Percentiles rank a stretch among this genome's conserved stretches.
phyloP scores from a whole-genome alignment of 2,113 vertebrate genomes.

The Felis chaus region DNA sequence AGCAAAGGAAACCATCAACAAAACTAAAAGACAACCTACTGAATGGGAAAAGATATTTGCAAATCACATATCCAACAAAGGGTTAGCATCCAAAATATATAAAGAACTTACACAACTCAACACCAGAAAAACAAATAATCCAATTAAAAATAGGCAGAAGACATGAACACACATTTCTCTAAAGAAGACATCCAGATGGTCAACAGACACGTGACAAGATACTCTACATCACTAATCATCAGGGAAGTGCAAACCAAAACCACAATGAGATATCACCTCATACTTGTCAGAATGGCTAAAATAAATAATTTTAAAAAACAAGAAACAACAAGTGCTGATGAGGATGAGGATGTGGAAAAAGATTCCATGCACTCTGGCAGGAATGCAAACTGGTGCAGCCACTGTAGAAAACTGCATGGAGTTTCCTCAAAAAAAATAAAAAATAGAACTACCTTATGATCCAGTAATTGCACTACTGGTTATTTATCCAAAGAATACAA shows the following conservation, averaged over 20 bases:
- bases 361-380: not conserved
- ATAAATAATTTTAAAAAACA: not conserved
- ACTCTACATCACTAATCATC: not conserved
- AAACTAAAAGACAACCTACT: not conserved
- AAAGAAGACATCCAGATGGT: not conserved
- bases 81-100: not conserved
- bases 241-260: not conserved
- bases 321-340: not conserved
- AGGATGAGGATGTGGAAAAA: not conserved
- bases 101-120: not conserved
- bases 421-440: not conserved
- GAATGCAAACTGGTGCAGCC: not conserved
- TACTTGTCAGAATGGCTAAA: not conserved
- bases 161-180: not conserved
- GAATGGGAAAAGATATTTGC: not conserved
- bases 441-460: not conserved
- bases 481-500: not conserved
- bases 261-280: not conserved
- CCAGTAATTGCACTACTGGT: not conserved
- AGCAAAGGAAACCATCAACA: not conserved
- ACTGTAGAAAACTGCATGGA: not conserved
- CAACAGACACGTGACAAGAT: not conserved
- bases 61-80: not conserved
- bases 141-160: not conserved
- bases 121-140: not conserved